Conservation (phyloP, 2,888 invertebrate genomes). For the Meiosimyza decipiens region DNA sequence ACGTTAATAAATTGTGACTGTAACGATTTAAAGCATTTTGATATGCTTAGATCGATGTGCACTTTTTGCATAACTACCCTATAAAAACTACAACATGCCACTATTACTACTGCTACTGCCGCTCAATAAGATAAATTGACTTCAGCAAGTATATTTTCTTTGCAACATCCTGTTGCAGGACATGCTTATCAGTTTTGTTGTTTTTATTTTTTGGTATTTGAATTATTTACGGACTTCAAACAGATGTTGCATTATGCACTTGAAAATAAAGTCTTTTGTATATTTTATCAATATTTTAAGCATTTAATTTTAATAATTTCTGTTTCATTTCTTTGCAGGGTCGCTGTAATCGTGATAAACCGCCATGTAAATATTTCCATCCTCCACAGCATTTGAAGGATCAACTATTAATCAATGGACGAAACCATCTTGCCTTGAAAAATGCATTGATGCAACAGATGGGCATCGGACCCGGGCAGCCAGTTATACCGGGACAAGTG, state of each 20-base stretch:
- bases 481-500: conserved; percentile 91
- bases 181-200: too few relatives aligned
- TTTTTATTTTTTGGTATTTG: background rate
- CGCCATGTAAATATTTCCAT: conserved; percentile 99
- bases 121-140: conserved; percentile 39
- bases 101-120: background rate
- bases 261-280: background rate
- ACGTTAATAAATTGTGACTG: too few relatives aligned
- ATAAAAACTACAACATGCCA: background rate
- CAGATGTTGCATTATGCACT: background rate
- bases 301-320: background rate
- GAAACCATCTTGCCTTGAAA: conserved; percentile 99
- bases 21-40: too few relatives aligned
- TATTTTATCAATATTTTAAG: background rate
- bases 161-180: background rate
- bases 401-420: conserved; percentile 99
- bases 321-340: conserved; percentile 77
- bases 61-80: background rate
- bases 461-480: conserved; percentile 92
- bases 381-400: conserved; percentile 99
- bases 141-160: background rate
- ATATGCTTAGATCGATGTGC: background rate
- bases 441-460: conserved; percentile 98
- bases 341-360: conserved; percentile 99
- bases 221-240: background rate